Base-by-base conservation (phyloP, 2,888 invertebrate genomes). In the Hyalella azteca region DNA sequence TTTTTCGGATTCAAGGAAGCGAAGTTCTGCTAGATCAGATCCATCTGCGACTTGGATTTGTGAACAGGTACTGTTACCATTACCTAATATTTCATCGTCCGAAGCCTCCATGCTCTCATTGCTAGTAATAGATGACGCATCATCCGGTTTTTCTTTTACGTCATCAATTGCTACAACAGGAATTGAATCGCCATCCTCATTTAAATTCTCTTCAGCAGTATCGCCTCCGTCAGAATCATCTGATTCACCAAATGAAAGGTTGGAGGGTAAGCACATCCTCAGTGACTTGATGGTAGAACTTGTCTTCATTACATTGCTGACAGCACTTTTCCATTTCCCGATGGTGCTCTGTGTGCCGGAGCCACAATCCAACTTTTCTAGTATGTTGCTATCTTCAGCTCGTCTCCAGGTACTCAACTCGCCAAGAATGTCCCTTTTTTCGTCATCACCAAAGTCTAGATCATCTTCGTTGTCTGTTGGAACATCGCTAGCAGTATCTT, bases 181-280 rank as follows among this genome's bases (percentile, higher is more conserved):
- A 60, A 80, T 82, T 22, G 78, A 59, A 29, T 83, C 81, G 15
- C 80, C 81, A 7, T 77, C 54, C 19, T 84, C 82, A 9, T 84
- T 81, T 36, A 84, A 66, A 79, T 79, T 80, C 22, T 80, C 75
- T 66, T 84, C 84, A 39, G 82, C 84, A 13, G 81, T 79, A 79
- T 79, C 81, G 26, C 73, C 66, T 13, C 78, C 79, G 36, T 77
- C 73, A 36, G 77, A 80, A 73, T 77, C 80, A 36, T 48, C 80
- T n/a, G 66, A 54, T 54, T 81, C 83, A 77, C n/a, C 75, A 75
- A 75, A 75, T 1, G 75, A 75, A 75, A 75, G 4, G 45, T 75
- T 75, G 15, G 75, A 41, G 22, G 75, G 75, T 39, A 75, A 26
- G 26, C 40, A 45, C 40, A 45, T 75, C n/a, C 45, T 75, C 22